Evolutionary conservation across 2,888 invertebrate species (phyloP).

Genomic region (Lacanobia oleracea): DNA sequence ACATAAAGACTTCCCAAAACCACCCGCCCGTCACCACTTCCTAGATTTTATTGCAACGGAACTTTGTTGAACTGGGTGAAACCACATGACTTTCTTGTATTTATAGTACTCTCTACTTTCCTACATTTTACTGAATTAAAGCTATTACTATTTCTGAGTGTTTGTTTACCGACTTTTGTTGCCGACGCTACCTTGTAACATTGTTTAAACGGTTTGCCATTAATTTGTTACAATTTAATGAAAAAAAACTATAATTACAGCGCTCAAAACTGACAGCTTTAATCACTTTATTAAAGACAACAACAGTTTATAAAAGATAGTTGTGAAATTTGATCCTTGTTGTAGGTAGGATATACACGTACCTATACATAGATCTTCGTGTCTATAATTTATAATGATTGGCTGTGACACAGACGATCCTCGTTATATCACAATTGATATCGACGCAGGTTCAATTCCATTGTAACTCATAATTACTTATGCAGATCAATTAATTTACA

Average conservation of each 20-base stretch:
- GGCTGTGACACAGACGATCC: conserved; percentile 23
- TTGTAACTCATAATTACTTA: conserved; percentile 33
- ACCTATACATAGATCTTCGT: conserved; percentile 34
- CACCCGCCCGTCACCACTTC: too few relatives aligned
- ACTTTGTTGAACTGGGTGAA: too few relatives aligned
- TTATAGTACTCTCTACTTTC: too few relatives aligned
- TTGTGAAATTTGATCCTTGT: conserved; percentile 41
- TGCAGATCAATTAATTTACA: conserved; percentile 13
- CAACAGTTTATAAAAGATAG: conserved; percentile 17
- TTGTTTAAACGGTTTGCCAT: neutral
- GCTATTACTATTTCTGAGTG: too few relatives aligned
- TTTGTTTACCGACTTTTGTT: neutral
- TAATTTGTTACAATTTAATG: conserved; percentile 9
- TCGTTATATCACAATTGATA: conserved; percentile 29
- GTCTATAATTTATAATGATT: conserved; percentile 53
- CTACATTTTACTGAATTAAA: too few relatives aligned
- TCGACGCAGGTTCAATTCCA: conserved; percentile 31
- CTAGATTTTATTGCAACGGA: too few relatives aligned
- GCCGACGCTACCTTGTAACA: neutral
- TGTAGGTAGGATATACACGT: neutral
- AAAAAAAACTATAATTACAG: conserved; percentile 5
- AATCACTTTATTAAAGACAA: conserved; percentile 3
- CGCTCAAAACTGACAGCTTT: conserved; percentile 22
- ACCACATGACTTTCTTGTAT: too few relatives aligned
- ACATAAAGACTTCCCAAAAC: too few relatives aligned